Percentiles rank a stretch among this genome's conserved stretches.
These are phyloP conservation scores for Sycophila sp. DNA, from an alignment of 1,140 invertebrate species.

Conservation along the genomic window DNA sequence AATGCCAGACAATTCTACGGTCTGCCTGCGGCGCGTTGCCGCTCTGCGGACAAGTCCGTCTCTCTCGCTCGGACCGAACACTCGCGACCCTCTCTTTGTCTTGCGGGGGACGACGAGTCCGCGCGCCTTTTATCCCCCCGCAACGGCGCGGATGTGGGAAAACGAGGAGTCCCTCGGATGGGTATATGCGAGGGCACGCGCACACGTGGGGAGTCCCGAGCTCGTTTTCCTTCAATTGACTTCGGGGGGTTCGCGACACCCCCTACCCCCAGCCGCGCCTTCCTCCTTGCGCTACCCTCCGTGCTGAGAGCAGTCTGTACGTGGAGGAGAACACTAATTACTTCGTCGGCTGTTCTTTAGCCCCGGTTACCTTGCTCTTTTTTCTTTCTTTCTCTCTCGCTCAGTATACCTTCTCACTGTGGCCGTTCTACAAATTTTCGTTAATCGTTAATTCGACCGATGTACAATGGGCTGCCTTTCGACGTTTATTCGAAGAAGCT, in stretches of 20 bases:
- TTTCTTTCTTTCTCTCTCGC: no score
- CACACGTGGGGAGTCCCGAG: not conserved
- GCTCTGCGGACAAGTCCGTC: slow-evolving; percentile 5
- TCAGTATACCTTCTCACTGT: not conserved
- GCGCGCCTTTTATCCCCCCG: not conserved
- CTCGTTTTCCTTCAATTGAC: slow-evolving; percentile 17
- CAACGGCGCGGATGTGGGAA: not conserved
- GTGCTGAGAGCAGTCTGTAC: no score
- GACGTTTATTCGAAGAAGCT: no score
- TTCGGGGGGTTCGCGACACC: not conserved
- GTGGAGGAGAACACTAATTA: not conserved
- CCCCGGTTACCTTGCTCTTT: no score
- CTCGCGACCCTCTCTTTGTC: not conserved
- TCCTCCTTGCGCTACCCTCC: no score
- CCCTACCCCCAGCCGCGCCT: no score
- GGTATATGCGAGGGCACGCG: not conserved
- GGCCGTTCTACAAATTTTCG: slow-evolving; percentile 3
- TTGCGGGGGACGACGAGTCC: not conserved
- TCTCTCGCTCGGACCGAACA: not conserved
- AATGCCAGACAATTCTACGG: slow-evolving; percentile 61
- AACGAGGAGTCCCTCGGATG: not conserved
- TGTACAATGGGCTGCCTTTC: no score
- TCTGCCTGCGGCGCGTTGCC: slow-evolving; percentile 43
- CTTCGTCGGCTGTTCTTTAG: not conserved
- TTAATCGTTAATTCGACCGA: not conserved